Conservation (phyloP, 92 coral and sea anemone genomes). For the Umimayanthus chanpuru region DNA sequence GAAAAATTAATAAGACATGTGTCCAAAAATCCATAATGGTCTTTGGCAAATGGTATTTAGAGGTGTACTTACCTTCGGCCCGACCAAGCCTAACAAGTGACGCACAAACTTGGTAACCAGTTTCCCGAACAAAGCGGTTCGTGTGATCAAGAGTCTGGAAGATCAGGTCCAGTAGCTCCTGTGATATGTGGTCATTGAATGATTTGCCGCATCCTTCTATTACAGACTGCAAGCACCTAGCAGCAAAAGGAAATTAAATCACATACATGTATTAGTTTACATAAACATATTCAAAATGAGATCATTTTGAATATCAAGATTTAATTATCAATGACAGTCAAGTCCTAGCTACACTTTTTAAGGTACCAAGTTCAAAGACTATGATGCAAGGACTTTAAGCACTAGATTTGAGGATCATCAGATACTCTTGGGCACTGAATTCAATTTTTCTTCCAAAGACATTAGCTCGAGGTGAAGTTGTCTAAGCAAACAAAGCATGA, state of each 20-base stretch:
- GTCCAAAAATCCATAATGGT: no score
- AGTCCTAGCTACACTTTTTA: no score
- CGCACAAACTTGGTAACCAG: conserved; percentile 96
- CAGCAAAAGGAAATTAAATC: background rate
- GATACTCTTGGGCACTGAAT: no score
- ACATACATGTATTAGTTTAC: background rate
- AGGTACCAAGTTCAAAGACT: no score
- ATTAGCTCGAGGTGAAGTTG: no score
- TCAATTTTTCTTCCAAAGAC: no score
- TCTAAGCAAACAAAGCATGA: no score
- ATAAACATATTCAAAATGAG: background rate
- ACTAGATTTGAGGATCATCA: no score
- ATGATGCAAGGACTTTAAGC: no score
- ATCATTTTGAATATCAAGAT: no score
- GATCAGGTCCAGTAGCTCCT: conserved; percentile 81
- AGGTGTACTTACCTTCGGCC: conserved; percentile 76
- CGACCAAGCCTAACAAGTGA: conserved; percentile 93
- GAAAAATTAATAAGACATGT: no score
- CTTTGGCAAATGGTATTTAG: background rate
- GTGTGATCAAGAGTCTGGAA: conserved; percentile 95
- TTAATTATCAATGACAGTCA: no score
- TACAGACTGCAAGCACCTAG: conserved; percentile 89
- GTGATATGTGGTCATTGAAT: conserved; percentile 84
- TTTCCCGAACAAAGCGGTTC: conserved; percentile 95
- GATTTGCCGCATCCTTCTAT: conserved; percentile 95